Conservation (phyloP, 2,113 vertebrate genomes). For the Nicator chloris region DNA sequence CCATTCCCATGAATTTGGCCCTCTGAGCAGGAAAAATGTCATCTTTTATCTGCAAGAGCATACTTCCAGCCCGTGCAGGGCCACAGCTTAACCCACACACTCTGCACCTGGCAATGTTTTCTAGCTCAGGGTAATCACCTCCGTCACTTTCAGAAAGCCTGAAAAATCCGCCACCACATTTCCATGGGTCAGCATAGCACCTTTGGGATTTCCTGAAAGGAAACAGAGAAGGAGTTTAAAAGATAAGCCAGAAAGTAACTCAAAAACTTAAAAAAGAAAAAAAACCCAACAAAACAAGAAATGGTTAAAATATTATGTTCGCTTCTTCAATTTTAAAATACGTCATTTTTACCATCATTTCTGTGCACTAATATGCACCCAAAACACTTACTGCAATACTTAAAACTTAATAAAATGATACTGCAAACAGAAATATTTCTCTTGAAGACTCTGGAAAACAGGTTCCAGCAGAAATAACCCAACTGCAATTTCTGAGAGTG, state of each 20-base stretch:
- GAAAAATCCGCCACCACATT: conserved; percentile 98
- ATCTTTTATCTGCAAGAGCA: not conserved
- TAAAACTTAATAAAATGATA: not conserved
- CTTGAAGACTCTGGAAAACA: not conserved
- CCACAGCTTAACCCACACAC: not conserved
- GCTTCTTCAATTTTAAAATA: not conserved
- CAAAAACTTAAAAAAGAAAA: not conserved
- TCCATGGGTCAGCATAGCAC: conserved; percentile 96
- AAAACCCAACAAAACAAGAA: rapidly evolving
- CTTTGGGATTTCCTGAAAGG: conserved; percentile 91
- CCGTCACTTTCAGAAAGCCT: conserved; percentile 97
- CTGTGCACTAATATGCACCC: not conserved
- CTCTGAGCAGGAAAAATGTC: not conserved
- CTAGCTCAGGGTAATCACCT: conserved; percentile 80
- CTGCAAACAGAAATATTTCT: not conserved
- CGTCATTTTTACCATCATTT: not conserved
- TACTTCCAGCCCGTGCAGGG: not conserved
- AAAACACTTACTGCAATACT: not conserved
- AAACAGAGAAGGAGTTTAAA: conserved; percentile 1
- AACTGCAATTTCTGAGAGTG: not conserved
- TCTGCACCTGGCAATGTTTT: not conserved
- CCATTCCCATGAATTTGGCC: not conserved
- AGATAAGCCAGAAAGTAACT: not conserved
- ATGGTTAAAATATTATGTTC: not conserved
- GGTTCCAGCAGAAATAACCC: not conserved